Evolutionary conservation across 2,113 vertebrate species (phyloP).

Genomic region (Lanius ludovicianus): DNA sequence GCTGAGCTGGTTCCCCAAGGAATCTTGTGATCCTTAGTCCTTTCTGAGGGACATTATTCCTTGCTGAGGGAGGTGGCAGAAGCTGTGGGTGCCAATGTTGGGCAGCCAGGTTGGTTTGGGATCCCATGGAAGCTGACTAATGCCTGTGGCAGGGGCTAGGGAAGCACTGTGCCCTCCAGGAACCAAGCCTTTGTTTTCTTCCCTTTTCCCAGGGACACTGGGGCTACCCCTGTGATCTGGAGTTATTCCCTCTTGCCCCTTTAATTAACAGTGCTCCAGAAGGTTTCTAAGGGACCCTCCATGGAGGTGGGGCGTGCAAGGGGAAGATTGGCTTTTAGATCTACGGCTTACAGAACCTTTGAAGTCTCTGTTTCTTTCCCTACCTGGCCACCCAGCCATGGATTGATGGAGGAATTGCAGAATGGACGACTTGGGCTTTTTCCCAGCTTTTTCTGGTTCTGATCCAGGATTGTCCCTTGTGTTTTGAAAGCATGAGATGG

Average conservation of each 20-base stretch:
- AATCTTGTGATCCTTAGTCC: not conserved
- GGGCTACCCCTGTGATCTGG: not conserved
- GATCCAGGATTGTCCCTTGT: not conserved
- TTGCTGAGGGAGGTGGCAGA: not conserved
- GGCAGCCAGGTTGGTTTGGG: not conserved
- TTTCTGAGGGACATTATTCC: not conserved
- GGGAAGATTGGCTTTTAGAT: not conserved
- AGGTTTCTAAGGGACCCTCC: accelerated
- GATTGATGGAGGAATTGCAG: not conserved
- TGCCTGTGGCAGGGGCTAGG: not conserved
- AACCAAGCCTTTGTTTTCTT: not conserved
- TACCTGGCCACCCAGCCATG: not conserved
- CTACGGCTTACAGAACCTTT: not conserved
- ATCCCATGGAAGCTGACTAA: not conserved
- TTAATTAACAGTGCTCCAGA: not conserved
- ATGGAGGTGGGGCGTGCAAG: not conserved
- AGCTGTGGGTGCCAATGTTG: not conserved
- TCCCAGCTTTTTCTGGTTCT: not conserved
- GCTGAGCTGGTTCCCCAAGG: not conserved
- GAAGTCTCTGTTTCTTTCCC: not conserved
- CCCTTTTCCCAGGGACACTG: not conserved
- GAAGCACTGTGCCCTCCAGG: not conserved
- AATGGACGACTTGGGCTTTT: not conserved
- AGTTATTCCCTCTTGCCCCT: not conserved
- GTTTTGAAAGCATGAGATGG: not conserved